Evolutionary conservation across 2,797 vertebrate species (phyloP), one percentile per base, ranked within the genome.

Genomic region (Poecilia wingei): DNA sequence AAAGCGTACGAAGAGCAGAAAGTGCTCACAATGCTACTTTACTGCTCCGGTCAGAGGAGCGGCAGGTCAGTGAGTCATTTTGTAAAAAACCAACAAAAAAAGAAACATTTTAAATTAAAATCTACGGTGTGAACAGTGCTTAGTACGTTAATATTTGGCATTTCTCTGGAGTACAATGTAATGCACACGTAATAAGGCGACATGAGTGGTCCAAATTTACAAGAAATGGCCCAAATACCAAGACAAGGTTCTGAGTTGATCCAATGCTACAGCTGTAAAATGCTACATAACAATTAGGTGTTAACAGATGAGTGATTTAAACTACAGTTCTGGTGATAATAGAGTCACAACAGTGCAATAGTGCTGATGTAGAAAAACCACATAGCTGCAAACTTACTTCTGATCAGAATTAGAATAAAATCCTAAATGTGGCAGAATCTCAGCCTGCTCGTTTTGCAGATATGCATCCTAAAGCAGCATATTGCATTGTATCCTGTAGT

Each of bases 221-320:
- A 93, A 82, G 90, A 92, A 90, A 92, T 88, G 92, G 88, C 75
- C 89, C 82, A 88, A 93, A 93, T 89, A 87, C 89, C 87, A 80
- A 91, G 93, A 94, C 92, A 93, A 91, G 89, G 83, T 77, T 92
- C 89, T 91, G 90, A 90, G 91, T 91, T 87, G 92, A 94, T 94
- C 80, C 92, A 94, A 95, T 96, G 95, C 95, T 96, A 96, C 95
- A 95, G 86, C 94, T 92, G 95, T 89, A 89, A 93, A 94, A 95
- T 96, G 95, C 95, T 96, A 96, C 95, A 95, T 95, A 92, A 93
- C 92, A 87, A 79, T 91, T 87, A 88, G 75, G 86, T 82, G 86
- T 85, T 74, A 85, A 66, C 76, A 33, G 31, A 83, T 55, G 71
- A 81, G 66, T 68, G 86, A 81, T 77, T 31, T 79, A 39, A 90